Conservation (phyloP, 2,888 invertebrate genomes). For the Conops quadrifasciatus region DNA sequence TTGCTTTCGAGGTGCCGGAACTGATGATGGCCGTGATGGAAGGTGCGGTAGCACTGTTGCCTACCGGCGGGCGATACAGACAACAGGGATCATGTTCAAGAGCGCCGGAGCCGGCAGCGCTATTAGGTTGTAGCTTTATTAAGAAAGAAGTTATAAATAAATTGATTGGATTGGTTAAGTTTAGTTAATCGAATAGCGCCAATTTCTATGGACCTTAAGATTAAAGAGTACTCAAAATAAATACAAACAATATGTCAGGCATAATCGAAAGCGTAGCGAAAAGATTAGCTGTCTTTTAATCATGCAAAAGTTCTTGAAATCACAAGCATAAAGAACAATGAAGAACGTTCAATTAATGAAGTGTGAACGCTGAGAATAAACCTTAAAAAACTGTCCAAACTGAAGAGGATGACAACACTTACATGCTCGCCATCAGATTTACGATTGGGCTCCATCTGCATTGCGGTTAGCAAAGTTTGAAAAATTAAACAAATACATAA, state of each 20-base stretch:
- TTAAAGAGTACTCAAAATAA: too few species aligned
- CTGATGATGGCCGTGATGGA: constrained; percentile 28
- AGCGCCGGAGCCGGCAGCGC: constrained; percentile 95
- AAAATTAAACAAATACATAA: too few species aligned
- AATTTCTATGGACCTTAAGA: too few species aligned
- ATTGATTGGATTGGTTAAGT: too few species aligned
- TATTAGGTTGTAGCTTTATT: constrained; percentile 87
- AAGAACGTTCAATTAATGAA: constrained; percentile 22
- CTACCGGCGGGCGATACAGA: constrained; percentile 74
- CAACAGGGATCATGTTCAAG: constrained; percentile 96
- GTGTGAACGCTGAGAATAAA: neutral
- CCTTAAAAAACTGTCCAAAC: constrained; percentile 15
- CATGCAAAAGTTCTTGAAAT: neutral
- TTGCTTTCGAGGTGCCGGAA: constrained; percentile 55
- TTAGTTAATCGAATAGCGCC: too few species aligned
- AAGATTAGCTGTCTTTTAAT: neutral
- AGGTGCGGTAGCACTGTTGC: constrained; percentile 20
- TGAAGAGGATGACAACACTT: constrained; percentile 66
- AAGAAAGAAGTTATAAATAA: neutral
- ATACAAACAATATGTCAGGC: too few species aligned
- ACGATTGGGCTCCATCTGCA: constrained; percentile 84
- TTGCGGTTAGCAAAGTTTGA: constrained; percentile 33
- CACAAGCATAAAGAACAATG: neutral
- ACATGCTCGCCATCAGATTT: constrained; percentile 83
- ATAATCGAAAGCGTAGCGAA: too few species aligned